These are phyloP conservation scores for Sussaba pulchella DNA, from an alignment of 2,888 invertebrate species.

Conservation along the genomic window DNA sequence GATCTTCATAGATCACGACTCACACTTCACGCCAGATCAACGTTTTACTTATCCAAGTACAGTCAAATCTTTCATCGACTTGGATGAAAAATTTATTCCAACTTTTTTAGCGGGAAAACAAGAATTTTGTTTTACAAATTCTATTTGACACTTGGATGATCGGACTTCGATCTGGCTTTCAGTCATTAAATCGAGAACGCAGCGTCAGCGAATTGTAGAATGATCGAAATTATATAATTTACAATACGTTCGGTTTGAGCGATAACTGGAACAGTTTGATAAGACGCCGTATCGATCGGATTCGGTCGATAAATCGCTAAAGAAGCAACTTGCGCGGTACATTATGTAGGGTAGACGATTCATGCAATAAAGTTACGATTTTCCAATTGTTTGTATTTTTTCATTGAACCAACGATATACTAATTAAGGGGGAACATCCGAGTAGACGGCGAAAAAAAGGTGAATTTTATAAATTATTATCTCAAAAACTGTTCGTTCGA, in stretches of 20 bases:
- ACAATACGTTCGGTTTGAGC: neutral
- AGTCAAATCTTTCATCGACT: neutral
- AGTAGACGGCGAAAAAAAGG: no score
- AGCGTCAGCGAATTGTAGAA: neutral
- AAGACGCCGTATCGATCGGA: slow-evolving; percentile 23
- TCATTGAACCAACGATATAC: neutral
- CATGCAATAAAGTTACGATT: neutral
- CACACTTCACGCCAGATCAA: neutral
- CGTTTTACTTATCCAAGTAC: neutral
- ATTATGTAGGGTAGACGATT: neutral
- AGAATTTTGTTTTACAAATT: neutral
- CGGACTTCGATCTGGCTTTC: neutral
- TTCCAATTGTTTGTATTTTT: neutral
- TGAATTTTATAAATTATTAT: no score
- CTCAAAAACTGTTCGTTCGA: no score
- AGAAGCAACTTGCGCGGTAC: neutral
- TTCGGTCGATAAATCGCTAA: slow-evolving; percentile 4
- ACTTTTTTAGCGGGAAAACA: neutral
- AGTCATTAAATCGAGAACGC: neutral
- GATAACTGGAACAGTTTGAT: slow-evolving; percentile 38
- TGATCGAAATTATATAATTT: slow-evolving; percentile 34
- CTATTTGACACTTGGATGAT: neutral
- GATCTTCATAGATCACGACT: neutral
- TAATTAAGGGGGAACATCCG: no score
- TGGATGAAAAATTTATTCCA: no score